Conservation (phyloP, 1,140 invertebrate species). For the Pomacea maculata region DNA sequence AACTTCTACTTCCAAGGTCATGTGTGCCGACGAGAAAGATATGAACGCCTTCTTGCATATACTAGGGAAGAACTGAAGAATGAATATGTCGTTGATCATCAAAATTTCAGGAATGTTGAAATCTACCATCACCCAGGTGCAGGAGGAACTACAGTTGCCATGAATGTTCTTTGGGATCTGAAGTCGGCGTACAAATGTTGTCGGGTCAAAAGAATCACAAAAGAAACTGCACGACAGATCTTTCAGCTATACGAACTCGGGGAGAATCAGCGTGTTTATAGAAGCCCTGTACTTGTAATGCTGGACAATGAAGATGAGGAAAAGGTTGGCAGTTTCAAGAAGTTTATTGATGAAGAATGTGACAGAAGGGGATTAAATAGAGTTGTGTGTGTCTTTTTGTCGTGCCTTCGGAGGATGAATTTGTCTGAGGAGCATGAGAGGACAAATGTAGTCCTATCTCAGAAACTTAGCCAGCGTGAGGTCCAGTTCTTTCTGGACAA, state of each 20-base stretch:
- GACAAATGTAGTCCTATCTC: slow-evolving; percentile 33
- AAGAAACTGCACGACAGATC: slow-evolving; percentile 46
- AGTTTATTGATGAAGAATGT: slow-evolving; percentile 37
- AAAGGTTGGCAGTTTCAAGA: slow-evolving; percentile 29
- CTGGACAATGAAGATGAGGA: slow-evolving; percentile 55
- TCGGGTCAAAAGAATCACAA: slow-evolving; percentile 41
- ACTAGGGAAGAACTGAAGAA: slow-evolving; percentile 28
- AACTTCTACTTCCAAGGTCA: slow-evolving; percentile 46
- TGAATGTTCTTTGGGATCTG: slow-evolving; percentile 48
- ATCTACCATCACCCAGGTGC: slow-evolving; percentile 51
- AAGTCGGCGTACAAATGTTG: slow-evolving; percentile 41
- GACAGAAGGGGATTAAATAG: slow-evolving; percentile 17
- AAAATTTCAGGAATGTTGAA: slow-evolving; percentile 33
- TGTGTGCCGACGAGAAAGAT: slow-evolving; percentile 38
- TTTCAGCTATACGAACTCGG: slow-evolving; percentile 32
- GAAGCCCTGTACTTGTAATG: slow-evolving; percentile 40
- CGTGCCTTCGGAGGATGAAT: slow-evolving; percentile 34
- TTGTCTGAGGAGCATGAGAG: slow-evolving; percentile 13
- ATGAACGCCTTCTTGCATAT: slow-evolving; percentile 24
- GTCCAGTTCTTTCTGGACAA: slow-evolving; percentile 41
- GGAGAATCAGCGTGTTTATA: slow-evolving; percentile 21
- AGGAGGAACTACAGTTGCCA: slow-evolving; percentile 52
- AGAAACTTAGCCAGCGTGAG: slow-evolving; percentile 37
- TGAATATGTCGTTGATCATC: slow-evolving; percentile 27
- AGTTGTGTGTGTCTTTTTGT: slow-evolving; percentile 43